These are phyloP conservation scores for Paratrypauchen microcephalus DNA, from an alignment of 2,797 vertebrate genomes.

Conservation along the genomic window DNA sequence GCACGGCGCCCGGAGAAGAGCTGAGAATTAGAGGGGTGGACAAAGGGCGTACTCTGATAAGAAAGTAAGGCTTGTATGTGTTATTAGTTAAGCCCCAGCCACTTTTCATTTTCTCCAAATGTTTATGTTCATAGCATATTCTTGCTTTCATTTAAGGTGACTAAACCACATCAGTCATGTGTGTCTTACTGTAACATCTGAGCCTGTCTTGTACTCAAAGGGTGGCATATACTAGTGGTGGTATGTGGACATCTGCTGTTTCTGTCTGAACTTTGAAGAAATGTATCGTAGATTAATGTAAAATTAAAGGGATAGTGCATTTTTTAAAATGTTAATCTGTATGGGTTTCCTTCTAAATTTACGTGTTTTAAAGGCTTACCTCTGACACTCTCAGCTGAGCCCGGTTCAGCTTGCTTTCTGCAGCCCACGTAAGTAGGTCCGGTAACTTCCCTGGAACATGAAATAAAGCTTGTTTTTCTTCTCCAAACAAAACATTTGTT, in stretches of 20 bases:
- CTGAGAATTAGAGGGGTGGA: conserved; percentile 31
- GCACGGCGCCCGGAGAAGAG: conserved; percentile 29
- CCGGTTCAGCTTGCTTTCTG: too few species aligned
- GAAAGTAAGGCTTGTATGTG: conserved; percentile 2
- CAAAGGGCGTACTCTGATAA: conserved; percentile 12
- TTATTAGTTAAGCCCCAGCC: background rate
- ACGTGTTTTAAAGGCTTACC: too few species aligned
- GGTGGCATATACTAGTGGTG: background rate
- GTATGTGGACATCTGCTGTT: background rate
- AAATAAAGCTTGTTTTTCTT: too few species aligned
- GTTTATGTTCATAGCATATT: conserved; percentile 43
- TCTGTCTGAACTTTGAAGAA: background rate
- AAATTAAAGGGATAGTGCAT: too few species aligned
- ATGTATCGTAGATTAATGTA: background rate
- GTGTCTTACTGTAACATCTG: conserved; percentile 60
- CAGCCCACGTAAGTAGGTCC: too few species aligned
- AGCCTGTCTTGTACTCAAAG: conserved; percentile 24
- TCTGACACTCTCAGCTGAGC: too few species aligned
- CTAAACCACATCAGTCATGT: conserved; percentile 74
- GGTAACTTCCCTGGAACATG: too few species aligned
- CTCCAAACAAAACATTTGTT: too few species aligned
- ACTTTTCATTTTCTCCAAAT: background rate
- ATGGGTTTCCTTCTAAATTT: too few species aligned
- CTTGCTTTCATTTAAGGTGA: conserved; percentile 77
- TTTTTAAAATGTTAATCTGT: too few species aligned